Base-by-base conservation (phyloP, 2,797 vertebrate species). In the Cuniculus paca region DNA sequence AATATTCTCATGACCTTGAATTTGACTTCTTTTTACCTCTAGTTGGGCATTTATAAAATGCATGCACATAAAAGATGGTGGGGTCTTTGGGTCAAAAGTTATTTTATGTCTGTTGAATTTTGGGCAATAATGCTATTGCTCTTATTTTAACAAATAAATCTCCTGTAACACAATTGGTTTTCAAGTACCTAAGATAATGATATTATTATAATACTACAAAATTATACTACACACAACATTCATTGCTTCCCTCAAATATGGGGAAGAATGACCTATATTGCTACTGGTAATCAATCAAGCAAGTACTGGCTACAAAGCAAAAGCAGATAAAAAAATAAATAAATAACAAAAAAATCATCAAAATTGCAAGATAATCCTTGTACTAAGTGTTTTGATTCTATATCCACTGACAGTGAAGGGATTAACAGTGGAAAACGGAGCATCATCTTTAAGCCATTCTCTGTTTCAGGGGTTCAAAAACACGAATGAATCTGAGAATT, bases 211-310 rank as follows among this genome's bases (percentile, higher is more conserved):
- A 81, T 6, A 34, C 4, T 16, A 68, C 42, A 94, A 50, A 79
- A 88, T 84, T 63, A 68, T 70, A 42, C 95, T 19, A 58, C 16
- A 94, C 2, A 61, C 54, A 91, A 65, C 7, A 39, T 72, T 92
- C n/a, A 94, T 58, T 94, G 97, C 36, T 82, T 79, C 56, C 63
- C 61, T 56, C 22, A 88, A 90, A 60, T 90, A 78, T n/a, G 83
- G 54, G 42, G 72, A 94, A 83, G 24, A 84, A n/a, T 56, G 34
- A 54, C 36, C 14, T 72, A 13, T 88, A 19, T 82, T 78, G 79
- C n/a, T 93, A 80, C 26, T 28, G 68, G 39, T 61, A 70, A 65
- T 78, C 77, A 95, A 72, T 22, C n/a, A 96, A 92, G 92, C 81
- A 60, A 75, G 24, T 34, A 86, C 16, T 80, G 54, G 12, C 14